These are phyloP conservation scores for Clupea harengus DNA, from an alignment of 2,113 vertebrate species.

Conservation along the genomic window DNA sequence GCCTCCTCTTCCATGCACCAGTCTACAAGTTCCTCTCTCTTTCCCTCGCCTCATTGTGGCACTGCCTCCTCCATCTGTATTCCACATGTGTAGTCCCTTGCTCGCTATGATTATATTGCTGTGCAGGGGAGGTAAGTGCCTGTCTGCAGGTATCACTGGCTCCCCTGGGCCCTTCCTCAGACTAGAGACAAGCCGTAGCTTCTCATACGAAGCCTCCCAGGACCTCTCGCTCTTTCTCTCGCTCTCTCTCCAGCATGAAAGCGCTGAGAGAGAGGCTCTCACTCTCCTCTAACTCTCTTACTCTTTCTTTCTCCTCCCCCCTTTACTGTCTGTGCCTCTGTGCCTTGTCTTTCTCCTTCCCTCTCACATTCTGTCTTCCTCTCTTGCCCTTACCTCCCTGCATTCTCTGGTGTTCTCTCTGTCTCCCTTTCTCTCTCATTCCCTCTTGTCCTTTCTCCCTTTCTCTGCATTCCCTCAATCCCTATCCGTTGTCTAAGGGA, in stretches of 20 bases:
- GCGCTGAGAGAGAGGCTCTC: neutral
- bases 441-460: neutral
- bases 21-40: neutral
- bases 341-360: neutral
- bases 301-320: neutral
- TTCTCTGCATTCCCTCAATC: neutral
- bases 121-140: constrained; percentile 56
- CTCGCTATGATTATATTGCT: constrained; percentile 56
- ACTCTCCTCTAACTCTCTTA: neutral
- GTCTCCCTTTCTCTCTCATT: neutral
- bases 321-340: neutral
- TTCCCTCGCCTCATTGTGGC: constrained; percentile 41
- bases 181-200: neutral
- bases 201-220: constrained; percentile 6
- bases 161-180: neutral
- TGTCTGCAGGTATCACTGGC: constrained; percentile 52
- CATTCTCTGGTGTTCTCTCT: neutral
- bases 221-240: neutral
- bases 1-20: neutral
- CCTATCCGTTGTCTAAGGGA: neutral
- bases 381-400: neutral
- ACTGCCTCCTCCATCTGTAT: constrained; percentile 57
- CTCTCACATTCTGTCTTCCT: neutral
- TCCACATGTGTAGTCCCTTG: constrained; percentile 31
- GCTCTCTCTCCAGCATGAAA: neutral